Evolutionary conservation across 2,797 vertebrate species (phyloP).

Genomic region (Acipenser transmontanus): DNA sequence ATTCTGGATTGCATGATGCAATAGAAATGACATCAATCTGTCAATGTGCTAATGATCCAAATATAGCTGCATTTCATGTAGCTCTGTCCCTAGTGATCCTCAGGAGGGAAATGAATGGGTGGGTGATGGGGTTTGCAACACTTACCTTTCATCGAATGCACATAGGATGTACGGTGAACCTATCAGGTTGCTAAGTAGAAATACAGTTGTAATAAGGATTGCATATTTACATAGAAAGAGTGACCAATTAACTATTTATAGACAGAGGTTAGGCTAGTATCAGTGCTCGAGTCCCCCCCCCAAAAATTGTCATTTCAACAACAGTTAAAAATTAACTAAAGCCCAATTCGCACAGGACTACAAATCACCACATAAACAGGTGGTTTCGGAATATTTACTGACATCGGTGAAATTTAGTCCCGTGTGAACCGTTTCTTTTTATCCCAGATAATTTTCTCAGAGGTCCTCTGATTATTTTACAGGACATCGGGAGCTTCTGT

Average conservation of each 20-base stretch:
- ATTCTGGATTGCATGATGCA: slow-evolving; percentile 36
- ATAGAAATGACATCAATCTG: slow-evolving; percentile 27
- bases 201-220: slow-evolving; percentile 23
- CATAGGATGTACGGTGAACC: slow-evolving; percentile 12
- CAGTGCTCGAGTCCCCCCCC: no score
- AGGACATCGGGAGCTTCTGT: no score
- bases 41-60: slow-evolving; percentile 23
- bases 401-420: no score
- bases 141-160: slow-evolving; percentile 35
- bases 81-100: slow-evolving; percentile 25
- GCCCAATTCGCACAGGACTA: no score
- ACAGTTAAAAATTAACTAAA: no score
- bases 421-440: no score
- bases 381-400: no score
- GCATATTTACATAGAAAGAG: slow-evolving; percentile 11
- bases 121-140: slow-evolving; percentile 29
- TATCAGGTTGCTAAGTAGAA: slow-evolving; percentile 26
- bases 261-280: neutral
- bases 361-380: no score
- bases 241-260: slow-evolving; percentile 11
- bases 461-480: no score
- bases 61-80: slow-evolving; percentile 24
- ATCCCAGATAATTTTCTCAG: no score
- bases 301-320: no score
- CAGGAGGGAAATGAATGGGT: slow-evolving; percentile 26